Evolutionary conservation across 2,797 vertebrate genomes (phyloP).

Genomic region (Coccyzus lansbergi): DNA sequence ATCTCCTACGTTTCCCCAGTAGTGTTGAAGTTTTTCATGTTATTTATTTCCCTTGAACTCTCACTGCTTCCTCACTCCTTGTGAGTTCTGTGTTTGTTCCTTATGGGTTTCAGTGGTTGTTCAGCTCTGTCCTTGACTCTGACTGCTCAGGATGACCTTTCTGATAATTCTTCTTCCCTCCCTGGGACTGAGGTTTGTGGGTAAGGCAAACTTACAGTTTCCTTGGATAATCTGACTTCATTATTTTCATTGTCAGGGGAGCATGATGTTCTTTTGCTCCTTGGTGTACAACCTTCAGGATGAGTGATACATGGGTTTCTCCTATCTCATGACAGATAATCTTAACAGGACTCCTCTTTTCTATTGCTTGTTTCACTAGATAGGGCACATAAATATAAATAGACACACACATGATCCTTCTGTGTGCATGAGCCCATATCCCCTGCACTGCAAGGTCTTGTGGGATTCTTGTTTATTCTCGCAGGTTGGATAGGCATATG

Average conservation of each 20-base stretch:
- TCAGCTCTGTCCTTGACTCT: slow-evolving; percentile 73
- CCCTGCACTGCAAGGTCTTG: background rate
- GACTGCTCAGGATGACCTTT: slow-evolving; percentile 76
- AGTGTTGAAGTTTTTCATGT: slow-evolving; percentile 21
- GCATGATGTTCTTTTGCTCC: slow-evolving; percentile 65
- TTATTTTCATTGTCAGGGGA: slow-evolving; percentile 76
- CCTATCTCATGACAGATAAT: slow-evolving; percentile 58
- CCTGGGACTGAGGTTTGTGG: slow-evolving; percentile 69
- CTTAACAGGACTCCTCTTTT: slow-evolving; percentile 64
- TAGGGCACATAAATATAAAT: slow-evolving; percentile 15
- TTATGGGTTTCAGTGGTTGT: slow-evolving; percentile 70
- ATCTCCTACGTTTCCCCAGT: slow-evolving; percentile 33
- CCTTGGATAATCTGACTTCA: slow-evolving; percentile 79
- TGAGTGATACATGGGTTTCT: slow-evolving; percentile 73
- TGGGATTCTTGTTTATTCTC: background rate
- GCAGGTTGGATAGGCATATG: background rate
- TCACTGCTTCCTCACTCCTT: slow-evolving; percentile 44
- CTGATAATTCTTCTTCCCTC: slow-evolving; percentile 75
- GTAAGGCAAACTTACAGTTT: slow-evolving; percentile 74
- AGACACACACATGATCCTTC: background rate
- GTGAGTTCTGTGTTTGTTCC: slow-evolving; percentile 59
- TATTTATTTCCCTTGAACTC: slow-evolving; percentile 69
- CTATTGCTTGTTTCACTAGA: slow-evolving; percentile 59
- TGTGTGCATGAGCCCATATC: background rate
- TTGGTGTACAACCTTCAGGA: slow-evolving; percentile 72